Conservation (phyloP, 2,888 invertebrate genomes). For the Ferrisia virgata region DNA sequence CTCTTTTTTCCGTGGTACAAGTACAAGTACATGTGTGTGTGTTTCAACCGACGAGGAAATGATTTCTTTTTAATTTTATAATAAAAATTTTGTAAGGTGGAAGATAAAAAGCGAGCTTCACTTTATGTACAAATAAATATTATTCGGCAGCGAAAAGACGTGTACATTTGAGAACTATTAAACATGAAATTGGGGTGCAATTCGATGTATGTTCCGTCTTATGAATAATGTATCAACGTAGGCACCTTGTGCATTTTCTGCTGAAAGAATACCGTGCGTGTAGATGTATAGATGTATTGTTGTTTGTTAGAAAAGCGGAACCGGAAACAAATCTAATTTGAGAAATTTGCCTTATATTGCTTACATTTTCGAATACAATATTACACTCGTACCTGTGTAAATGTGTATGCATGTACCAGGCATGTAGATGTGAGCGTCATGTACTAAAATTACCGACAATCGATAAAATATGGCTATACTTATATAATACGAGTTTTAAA, state of each 20-base stretch:
- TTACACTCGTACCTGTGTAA: not conserved
- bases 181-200: constrained; percentile 18
- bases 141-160: constrained; percentile 12
- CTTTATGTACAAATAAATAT: not conserved
- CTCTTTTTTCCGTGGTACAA: not conserved
- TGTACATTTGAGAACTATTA: constrained; percentile 26
- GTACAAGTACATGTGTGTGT: no score
- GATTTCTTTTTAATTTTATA: constrained; percentile 6
- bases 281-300: constrained; percentile 21
- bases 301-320: constrained; percentile 29
- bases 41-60: not conserved
- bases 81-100: not conserved
- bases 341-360: constrained; percentile 39
- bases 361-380: constrained; percentile 13
- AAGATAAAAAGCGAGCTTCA: not conserved
- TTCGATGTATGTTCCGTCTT: constrained; percentile 10
- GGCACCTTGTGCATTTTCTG: constrained; percentile 31
- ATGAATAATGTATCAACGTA: constrained; percentile 37
- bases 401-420: no score
- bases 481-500: no score
- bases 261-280: constrained; percentile 14
- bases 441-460: not conserved
- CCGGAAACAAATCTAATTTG: constrained; percentile 34
- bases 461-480: not conserved
- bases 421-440: not conserved